These are phyloP conservation scores for Dufourea novaeangliae DNA, from an alignment of 1,140 invertebrate species.

Conservation along the genomic window DNA sequence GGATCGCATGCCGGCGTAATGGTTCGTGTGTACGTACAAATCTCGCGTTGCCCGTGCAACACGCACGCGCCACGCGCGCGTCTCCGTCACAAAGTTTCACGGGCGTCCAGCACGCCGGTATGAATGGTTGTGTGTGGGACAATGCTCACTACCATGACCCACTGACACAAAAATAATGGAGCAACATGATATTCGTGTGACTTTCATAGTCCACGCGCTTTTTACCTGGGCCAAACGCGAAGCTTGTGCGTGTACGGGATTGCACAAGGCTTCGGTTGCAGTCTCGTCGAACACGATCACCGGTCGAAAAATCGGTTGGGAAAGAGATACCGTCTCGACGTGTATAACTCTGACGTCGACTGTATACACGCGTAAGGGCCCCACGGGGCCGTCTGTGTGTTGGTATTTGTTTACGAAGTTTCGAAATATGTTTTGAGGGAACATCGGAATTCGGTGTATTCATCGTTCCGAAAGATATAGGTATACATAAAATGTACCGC, in stretches of 20 bases:
- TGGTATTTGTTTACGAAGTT: constrained; percentile 23
- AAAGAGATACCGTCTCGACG: constrained; percentile 15
- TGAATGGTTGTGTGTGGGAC: constrained; percentile 64
- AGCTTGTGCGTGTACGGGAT: background rate
- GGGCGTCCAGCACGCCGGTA: constrained; percentile 28
- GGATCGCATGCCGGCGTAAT: constrained; percentile 29
- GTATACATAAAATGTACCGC: constrained; percentile 43
- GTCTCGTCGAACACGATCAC: too few relatives aligned
- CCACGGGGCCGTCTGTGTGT: too few relatives aligned
- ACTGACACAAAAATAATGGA: constrained; percentile 72
- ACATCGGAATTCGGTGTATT: constrained; percentile 41
- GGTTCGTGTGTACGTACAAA: background rate
- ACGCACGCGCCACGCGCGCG: constrained; percentile 21
- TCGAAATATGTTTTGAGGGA: constrained; percentile 43
- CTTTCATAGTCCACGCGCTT: background rate
- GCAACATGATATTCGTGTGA: constrained; percentile 37
- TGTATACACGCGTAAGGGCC: background rate
- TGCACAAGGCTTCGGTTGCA: background rate
- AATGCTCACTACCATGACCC: constrained; percentile 73
- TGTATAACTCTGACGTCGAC: too few relatives aligned
- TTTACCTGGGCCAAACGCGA: background rate
- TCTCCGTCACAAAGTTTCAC: too few relatives aligned
- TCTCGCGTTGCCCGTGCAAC: constrained; percentile 30
- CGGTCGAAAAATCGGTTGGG: background rate
- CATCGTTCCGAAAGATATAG: background rate